A percentile compares a stretch with the other conserved stretches of the same genome.
phyloP scores from a whole-genome alignment of 2,888 invertebrate species.

The Apodemia duryi region DNA sequence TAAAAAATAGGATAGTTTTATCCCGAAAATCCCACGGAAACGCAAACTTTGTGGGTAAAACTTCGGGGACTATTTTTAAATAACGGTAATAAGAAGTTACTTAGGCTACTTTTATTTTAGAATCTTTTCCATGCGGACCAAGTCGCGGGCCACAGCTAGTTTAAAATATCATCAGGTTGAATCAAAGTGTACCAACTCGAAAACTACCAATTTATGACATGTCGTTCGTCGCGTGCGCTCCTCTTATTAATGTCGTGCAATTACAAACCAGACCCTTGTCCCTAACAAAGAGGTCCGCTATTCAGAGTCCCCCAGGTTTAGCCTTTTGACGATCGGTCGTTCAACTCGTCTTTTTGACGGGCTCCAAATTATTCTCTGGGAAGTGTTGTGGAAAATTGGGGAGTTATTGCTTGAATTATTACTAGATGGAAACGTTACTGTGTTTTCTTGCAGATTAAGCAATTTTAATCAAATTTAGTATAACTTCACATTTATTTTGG shows the following conservation, averaged over 20 bases:
- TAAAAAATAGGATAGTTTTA: too few relatives aligned
- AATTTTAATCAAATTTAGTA: neutral
- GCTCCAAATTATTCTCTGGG: conserved; percentile 15
- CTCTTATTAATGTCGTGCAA: neutral
- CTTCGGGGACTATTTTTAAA: too few relatives aligned
- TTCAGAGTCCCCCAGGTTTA: conserved; percentile 36
- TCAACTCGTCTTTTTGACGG: conserved; percentile 53
- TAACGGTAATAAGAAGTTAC: too few relatives aligned
- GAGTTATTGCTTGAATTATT: neutral
- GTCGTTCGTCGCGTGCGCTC: conserved; percentile 11
- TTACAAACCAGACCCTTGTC: conserved; percentile 13
- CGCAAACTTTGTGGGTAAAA: too few relatives aligned
- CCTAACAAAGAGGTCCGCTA: conserved; percentile 27
- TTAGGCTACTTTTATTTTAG: too few relatives aligned
- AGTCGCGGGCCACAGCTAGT: too few relatives aligned
- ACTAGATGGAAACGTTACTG: neutral
- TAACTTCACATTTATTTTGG: neutral
- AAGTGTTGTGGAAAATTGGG: neutral
- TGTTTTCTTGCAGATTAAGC: neutral
- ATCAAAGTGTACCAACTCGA: neutral
- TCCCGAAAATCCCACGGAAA: too few relatives aligned
- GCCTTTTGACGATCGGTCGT: conserved; percentile 48
- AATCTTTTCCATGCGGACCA: too few relatives aligned
- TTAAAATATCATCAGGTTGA: neutral
- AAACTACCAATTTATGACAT: conserved; percentile 16